Percentiles rank a stretch among this genome's conserved stretches.
Conservation (phyloP, 2,113 vertebrate genomes). For the Monopterus albus region DNA sequence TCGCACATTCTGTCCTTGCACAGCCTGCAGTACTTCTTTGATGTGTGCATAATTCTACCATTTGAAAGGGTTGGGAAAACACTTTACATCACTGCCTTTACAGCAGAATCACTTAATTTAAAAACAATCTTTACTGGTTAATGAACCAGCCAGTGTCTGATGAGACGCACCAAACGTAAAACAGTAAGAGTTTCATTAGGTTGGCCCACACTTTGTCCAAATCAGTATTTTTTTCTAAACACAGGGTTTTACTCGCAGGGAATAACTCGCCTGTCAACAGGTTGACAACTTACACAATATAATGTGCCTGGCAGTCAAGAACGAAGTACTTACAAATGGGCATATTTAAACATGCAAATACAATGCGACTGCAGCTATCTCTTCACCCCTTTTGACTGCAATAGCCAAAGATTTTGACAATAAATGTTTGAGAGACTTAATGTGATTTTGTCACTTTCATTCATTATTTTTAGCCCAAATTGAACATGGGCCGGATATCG, state of each 20-base stretch:
- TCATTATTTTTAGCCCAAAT: not conserved
- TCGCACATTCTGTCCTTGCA: too few species aligned
- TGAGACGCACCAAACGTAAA: not conserved
- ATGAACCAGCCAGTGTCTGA: not conserved
- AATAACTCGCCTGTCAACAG: not conserved
- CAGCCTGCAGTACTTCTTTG: too few species aligned
- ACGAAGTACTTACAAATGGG: not conserved
- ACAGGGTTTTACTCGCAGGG: constrained; percentile 7
- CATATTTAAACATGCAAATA: constrained; percentile 69
- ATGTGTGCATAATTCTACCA: too few species aligned
- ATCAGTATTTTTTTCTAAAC: not conserved
- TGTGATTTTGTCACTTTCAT: constrained; percentile 43
- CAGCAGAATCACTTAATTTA: not conserved
- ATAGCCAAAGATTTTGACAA: constrained; percentile 62
- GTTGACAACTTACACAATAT: constrained; percentile 6
- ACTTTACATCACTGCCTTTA: not conserved
- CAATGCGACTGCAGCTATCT: constrained; percentile 43
- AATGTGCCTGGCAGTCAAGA: constrained; percentile 9
- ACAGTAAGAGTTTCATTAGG: not conserved
- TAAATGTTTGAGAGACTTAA: constrained; percentile 70
- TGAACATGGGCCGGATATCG: too few species aligned
- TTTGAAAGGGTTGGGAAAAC: too few species aligned
- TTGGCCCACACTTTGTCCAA: not conserved
- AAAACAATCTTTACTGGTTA: not conserved
- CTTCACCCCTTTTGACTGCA: constrained; percentile 49